phyloP scores from a whole-genome alignment of 2,888 invertebrate species.

The Adelphocoris suturalis region DNA sequence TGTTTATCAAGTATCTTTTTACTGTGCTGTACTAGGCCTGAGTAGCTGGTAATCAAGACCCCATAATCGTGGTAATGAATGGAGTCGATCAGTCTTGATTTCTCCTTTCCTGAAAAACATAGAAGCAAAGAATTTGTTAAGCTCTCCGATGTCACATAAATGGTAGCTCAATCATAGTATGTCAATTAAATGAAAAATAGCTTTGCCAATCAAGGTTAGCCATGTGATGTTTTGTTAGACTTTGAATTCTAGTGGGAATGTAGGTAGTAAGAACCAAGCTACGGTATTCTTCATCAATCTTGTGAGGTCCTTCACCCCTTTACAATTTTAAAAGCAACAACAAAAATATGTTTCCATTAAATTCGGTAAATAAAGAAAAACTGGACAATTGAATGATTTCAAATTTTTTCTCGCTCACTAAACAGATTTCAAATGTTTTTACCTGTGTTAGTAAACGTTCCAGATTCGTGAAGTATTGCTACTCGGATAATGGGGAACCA shows the following conservation, averaged over 20 bases:
- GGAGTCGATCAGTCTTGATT: conserved; percentile 80
- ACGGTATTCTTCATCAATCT: too few species aligned
- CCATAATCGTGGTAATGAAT: conserved; percentile 79
- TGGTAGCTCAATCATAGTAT: neutral
- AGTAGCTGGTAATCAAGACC: conserved; percentile 92
- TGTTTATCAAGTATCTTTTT: conserved; percentile 84
- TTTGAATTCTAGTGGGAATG: too few species aligned
- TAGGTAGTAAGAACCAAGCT: too few species aligned
- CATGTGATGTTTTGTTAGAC: too few species aligned
- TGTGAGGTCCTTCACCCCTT: too few species aligned
- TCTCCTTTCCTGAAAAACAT: conserved; percentile 76
- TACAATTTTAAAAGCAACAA: too few species aligned
- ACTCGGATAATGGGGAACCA: conserved; percentile 94
- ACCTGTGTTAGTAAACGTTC: conserved; percentile 84
- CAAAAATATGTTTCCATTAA: too few species aligned
- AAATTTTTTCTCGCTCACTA: too few species aligned
- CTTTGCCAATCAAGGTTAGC: conserved; percentile 43
- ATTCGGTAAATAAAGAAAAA: too few species aligned
- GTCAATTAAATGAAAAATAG: too few species aligned
- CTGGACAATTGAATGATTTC: too few species aligned
- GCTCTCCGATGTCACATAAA: conserved; percentile 77
- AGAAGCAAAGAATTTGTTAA: conserved; percentile 73
- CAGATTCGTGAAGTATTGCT: conserved; percentile 91
- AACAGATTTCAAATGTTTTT: conserved; percentile 74
- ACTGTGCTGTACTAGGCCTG: conserved; percentile 87